These are phyloP conservation scores for Trichoplusia ni DNA, from an alignment of 1,140 invertebrate genomes.

Conservation along the genomic window DNA sequence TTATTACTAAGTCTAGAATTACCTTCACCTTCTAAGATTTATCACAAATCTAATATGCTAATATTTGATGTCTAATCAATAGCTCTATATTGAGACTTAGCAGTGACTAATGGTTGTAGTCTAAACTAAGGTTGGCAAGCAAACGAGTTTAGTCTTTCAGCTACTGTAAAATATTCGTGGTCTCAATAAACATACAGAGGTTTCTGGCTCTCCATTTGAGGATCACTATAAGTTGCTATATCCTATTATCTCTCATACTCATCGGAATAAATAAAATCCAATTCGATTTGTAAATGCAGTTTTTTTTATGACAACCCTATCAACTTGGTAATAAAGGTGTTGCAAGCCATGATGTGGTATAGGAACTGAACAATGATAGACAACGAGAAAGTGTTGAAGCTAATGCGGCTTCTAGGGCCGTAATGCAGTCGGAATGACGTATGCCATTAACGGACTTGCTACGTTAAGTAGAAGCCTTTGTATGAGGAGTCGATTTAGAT, in stretches of 20 bases:
- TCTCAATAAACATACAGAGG: no score
- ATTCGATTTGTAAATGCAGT: no score
- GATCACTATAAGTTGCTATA: no score
- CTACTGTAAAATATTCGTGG: no score
- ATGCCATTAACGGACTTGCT: constrained; percentile 15
- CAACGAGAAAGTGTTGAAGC: constrained; percentile 40
- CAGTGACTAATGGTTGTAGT: constrained; percentile 3
- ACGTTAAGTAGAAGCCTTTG: constrained; percentile 19
- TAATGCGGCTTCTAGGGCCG: constrained; percentile 35
- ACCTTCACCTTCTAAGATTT: constrained; percentile 5
- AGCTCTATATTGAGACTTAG: not conserved
- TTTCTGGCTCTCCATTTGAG: no score
- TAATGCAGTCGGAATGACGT: constrained; percentile 22
- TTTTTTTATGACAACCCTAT: not conserved
- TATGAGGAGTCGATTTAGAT: constrained; percentile 26
- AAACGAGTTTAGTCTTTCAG: not conserved
- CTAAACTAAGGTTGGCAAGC: not conserved
- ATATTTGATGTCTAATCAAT: constrained; percentile 18
- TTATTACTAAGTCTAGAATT: constrained; percentile 5
- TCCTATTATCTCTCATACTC: no score
- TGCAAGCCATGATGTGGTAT: constrained; percentile 6
- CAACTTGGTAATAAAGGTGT: not conserved
- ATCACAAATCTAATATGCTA: constrained; percentile 22
- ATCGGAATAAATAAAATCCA: no score
- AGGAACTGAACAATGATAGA: constrained; percentile 21